Evolutionary conservation across 2,797 vertebrate species (phyloP), one percentile per base, ranked within the genome.

Genomic region (Tragelaphus oryx): DNA sequence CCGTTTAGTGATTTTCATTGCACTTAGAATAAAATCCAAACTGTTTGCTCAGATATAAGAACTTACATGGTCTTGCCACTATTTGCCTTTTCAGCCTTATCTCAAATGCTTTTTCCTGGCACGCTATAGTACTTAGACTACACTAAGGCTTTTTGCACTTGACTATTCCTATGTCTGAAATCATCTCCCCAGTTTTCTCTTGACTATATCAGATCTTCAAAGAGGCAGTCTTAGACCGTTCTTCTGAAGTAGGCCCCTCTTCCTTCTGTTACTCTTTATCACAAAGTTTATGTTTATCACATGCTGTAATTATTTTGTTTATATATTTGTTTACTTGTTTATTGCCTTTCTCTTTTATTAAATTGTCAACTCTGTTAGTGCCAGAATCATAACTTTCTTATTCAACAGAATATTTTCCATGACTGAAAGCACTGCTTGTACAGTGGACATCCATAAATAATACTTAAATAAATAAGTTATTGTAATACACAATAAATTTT

Each of bases 101-200:
- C 24, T 80, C 44, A 96, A 4, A 94, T 24, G 12, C 44, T 88
- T 87, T 41, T 71, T 68, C n/a, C 16, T 13, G 55, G 44, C 44
- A 57, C 3, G 13, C 28, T 87, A 18, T 59, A 30, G 74, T 76
- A 44, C 44, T 24, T 89, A 87, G 18, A 87, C 71, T 90, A 41
- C 17, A 83, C 8, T 4, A 92, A 71, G 26, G 33, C 41, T 74
- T 95, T 96, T 95, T 93, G 13, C 11, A 76, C 59, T 89, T 95
- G 44, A 55, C 4, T 93, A 1, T 93, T 94, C 62, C 41, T 79
- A 1, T 55, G 37, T 93, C 46, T 30, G n/a, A 94, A 93, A 57
- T 89, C 82, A 60, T 48, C 41, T 92, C 55, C 50, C 33, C 33
- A 3, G 50, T 93, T 57, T 85, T 94, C 48, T 91, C 65, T 26